Evolutionary conservation across 2,113 vertebrate genomes (phyloP).

Genomic region (Etheostoma spectabile): DNA sequence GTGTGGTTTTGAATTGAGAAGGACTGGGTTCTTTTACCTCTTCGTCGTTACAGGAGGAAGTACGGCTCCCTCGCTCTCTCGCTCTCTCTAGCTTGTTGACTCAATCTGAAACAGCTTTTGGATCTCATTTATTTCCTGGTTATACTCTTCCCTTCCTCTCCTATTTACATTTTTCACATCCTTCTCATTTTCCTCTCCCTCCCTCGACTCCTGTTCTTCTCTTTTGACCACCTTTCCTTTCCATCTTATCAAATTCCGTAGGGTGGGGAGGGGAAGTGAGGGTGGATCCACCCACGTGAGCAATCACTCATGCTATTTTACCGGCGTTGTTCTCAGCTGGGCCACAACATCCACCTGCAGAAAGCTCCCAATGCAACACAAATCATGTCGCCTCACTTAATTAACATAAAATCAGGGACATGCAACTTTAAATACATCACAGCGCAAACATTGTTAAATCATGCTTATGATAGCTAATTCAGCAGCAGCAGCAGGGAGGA

Average conservation of each 20-base stretch:
- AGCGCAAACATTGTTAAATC: conserved; percentile 42
- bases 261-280: conserved; percentile 69
- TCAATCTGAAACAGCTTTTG: conserved; percentile 71
- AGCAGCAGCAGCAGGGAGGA: conserved; percentile 26
- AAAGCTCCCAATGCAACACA: conserved; percentile 28
- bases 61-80: conserved; percentile 28
- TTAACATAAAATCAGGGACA: conserved; percentile 31
- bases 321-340: conserved; percentile 55
- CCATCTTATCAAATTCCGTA: conserved; percentile 76
- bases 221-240: conserved; percentile 63
- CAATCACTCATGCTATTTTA: conserved; percentile 78
- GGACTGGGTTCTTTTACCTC: conserved; percentile 13
- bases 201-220: conserved; percentile 25
- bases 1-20: conserved; percentile 6
- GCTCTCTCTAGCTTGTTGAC: conserved; percentile 64
- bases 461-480: conserved; percentile 55
- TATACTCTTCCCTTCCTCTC: conserved; percentile 32
- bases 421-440: conserved; percentile 30
- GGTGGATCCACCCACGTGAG: conserved; percentile 74
- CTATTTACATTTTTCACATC: conserved; percentile 49
- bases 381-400: conserved; percentile 42
- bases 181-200: conserved; percentile 23
- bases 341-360: conserved; percentile 65
- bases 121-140: conserved; percentile 72
- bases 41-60: conserved; percentile 49